Conservation (phyloP, 1,140 invertebrate species). For the Ooceraea biroi region DNA sequence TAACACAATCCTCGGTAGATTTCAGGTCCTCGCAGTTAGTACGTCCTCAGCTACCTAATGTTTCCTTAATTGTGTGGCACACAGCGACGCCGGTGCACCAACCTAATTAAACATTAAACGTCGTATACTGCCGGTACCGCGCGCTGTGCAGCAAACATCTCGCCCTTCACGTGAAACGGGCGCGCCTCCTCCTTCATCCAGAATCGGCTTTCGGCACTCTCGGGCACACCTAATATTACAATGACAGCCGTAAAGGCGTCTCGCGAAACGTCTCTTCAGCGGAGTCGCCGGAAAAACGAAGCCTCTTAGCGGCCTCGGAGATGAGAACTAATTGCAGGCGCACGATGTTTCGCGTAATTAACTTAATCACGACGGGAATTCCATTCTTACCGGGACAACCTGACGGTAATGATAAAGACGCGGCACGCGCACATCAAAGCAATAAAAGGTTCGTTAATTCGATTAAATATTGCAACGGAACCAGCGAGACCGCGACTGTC, state of each 20-base stretch:
- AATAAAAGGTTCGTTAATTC: constrained; percentile 25
- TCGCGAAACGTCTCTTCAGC: constrained; percentile 5
- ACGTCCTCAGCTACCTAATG: constrained; percentile 49
- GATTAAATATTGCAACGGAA: constrained; percentile 4
- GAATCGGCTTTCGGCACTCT: constrained; percentile 41
- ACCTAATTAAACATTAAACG: constrained; percentile 59
- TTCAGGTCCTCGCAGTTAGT: constrained; percentile 46
- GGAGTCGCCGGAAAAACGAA: constrained; percentile 66
- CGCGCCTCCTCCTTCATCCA: constrained; percentile 26
- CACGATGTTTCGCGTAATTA: constrained; percentile 70
- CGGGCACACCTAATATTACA: constrained; percentile 21
- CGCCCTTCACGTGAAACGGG: background rate
- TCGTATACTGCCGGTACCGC: constrained; percentile 32
- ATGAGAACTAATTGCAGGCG: constrained; percentile 67
- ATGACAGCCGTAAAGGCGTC: constrained; percentile 47
- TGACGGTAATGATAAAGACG: constrained; percentile 8
- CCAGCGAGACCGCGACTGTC: background rate
- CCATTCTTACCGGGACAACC: constrained; percentile 52
- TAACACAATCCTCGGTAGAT: constrained; percentile 54
- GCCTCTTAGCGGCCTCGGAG: constrained; percentile 55
- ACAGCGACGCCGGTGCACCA: constrained; percentile 26
- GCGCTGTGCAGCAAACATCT: constrained; percentile 41
- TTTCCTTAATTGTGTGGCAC: constrained; percentile 56
- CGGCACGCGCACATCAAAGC: constrained; percentile 10
- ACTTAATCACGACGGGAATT: constrained; percentile 62